phyloP scores from a whole-genome alignment of 2,113 vertebrate genomes.

The Desmodus rotundus region DNA sequence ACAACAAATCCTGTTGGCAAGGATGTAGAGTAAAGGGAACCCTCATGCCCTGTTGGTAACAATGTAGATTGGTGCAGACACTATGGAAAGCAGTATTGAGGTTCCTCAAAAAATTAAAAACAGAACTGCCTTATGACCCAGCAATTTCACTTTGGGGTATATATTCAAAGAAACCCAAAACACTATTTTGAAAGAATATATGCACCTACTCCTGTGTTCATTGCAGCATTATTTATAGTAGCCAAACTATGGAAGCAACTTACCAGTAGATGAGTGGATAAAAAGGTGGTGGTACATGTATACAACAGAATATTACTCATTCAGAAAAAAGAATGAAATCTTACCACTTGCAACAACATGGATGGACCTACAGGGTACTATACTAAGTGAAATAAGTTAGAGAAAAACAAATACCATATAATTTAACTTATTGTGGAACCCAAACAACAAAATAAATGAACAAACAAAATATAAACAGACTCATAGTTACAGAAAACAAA shows the following conservation, averaged over 20 bases:
- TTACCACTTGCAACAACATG: neutral
- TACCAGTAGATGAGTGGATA: neutral
- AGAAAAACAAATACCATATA: neutral
- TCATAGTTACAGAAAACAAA: neutral
- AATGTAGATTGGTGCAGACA: neutral
- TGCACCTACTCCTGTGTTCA: neutral
- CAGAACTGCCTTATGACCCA: neutral
- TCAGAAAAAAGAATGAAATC: neutral
- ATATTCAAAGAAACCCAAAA: neutral
- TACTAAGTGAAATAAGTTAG: neutral
- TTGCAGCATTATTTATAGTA: neutral
- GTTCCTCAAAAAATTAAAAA: neutral
- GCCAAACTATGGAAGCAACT: neutral
- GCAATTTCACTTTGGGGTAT: neutral
- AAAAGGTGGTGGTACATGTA: neutral
- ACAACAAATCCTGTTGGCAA: neutral
- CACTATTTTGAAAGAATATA: neutral
- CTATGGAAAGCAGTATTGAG: neutral
- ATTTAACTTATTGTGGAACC: neutral
- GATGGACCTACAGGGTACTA: neutral
- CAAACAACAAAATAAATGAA: neutral
- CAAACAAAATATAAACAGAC: neutral
- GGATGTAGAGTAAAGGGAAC: neutral
- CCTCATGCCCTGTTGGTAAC: too few species aligned
- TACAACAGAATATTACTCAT: neutral